These are phyloP conservation scores for Hololepta plana DNA, from an alignment of 2,888 invertebrate species.

Conservation along the genomic window DNA sequence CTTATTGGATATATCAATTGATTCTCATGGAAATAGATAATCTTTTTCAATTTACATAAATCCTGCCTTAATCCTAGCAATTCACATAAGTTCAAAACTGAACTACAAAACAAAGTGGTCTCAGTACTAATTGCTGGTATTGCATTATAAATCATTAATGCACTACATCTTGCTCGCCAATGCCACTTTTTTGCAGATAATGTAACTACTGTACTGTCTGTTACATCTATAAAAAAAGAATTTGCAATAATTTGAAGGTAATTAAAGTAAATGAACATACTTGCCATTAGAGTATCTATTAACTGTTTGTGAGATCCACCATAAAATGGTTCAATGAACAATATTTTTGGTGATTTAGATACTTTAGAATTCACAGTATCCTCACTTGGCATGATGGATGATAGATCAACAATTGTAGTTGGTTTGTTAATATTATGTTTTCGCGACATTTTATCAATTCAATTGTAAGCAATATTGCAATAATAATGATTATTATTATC, in stretches of 20 bases:
- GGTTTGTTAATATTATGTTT: no score
- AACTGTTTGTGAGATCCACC: slow-evolving; percentile 55
- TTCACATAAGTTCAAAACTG: slow-evolving; percentile 51
- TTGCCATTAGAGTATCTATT: slow-evolving; percentile 29
- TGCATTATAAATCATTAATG: slow-evolving; percentile 39
- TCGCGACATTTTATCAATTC: no score
- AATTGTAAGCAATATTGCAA: no score
- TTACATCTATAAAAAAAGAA: slow-evolving; percentile 11
- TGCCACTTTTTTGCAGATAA: slow-evolving; percentile 60
- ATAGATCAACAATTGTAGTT: no score
- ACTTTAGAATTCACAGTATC: no score
- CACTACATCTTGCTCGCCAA: slow-evolving; percentile 52
- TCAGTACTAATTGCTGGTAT: slow-evolving; percentile 35
- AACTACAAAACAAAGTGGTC: slow-evolving; percentile 44
- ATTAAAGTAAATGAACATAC: slow-evolving; percentile 9
- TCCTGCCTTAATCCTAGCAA: slow-evolving; percentile 47
- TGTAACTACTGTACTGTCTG: slow-evolving; percentile 30
- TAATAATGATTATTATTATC: no score
- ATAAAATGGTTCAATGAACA: slow-evolving; percentile 53
- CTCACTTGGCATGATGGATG: no score
- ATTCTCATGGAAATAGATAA: slow-evolving; percentile 64
- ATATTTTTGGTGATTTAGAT: slow-evolving; percentile 9
- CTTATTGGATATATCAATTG: slow-evolving; percentile 53
- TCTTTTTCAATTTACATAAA: slow-evolving; percentile 36
- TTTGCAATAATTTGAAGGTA: slow-evolving; percentile 6